phyloP scores from a whole-genome alignment of 2,888 invertebrate species.

The Cryptophagus acutangulus region DNA sequence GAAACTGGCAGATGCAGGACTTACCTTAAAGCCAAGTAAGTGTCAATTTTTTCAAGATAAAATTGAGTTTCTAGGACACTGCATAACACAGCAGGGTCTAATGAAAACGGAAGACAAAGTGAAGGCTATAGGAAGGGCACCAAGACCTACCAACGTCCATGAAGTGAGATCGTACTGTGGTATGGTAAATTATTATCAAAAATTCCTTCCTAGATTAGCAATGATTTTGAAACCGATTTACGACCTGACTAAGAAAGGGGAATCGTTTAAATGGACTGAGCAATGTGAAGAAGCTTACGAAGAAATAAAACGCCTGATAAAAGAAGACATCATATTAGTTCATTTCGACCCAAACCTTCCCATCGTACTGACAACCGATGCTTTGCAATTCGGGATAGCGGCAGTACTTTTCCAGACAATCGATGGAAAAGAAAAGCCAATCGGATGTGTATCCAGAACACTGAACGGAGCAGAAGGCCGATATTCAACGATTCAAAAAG shows the following conservation, averaged over 20 bases:
- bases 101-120: neutral
- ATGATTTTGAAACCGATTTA: slow-evolving; percentile 4
- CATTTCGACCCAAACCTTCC: slow-evolving; percentile 10
- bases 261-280: slow-evolving; percentile 6
- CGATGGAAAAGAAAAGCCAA: neutral
- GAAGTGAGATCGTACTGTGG: slow-evolving; percentile 4
- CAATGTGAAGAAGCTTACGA: slow-evolving; percentile 8
- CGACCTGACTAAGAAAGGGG: neutral
- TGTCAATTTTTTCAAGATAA: slow-evolving; percentile 32
- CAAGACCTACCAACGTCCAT: neutral
- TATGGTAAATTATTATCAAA: slow-evolving; percentile 7
- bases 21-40: slow-evolving; percentile 29
- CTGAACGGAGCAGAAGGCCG: neutral
- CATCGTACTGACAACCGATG: slow-evolving; percentile 10
- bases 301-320: slow-evolving; percentile 4
- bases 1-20: slow-evolving; percentile 22
- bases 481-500: slow-evolving; percentile 15
- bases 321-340: neutral
- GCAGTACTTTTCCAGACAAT: slow-evolving; percentile 6
- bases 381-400: slow-evolving; percentile 8
- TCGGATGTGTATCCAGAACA: slow-evolving; percentile 5
- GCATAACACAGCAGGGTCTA: slow-evolving; percentile 27
- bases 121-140: slow-evolving; percentile 2
- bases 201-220: neutral
- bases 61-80: slow-evolving; percentile 34